phyloP scores from a whole-genome alignment of 2,797 vertebrate species.

The Fratercula arctica region DNA sequence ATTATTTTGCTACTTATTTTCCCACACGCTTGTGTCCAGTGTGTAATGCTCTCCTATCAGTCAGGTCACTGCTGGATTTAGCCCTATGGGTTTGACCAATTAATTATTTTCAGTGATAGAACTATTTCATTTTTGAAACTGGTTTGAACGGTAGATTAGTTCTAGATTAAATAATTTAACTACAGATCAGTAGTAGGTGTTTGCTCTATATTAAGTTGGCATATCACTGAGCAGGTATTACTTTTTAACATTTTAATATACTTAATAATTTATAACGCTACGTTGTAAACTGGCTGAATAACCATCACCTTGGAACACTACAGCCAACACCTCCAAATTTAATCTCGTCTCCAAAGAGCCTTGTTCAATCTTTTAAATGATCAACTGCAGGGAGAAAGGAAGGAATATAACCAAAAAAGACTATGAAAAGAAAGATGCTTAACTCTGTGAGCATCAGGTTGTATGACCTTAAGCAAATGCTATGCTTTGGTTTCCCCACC shows the following conservation, averaged over 20 bases:
- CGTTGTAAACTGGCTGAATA: slow-evolving; percentile 59
- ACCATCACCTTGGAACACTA: slow-evolving; percentile 46
- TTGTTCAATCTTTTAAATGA: slow-evolving; percentile 29
- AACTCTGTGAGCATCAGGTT: background rate
- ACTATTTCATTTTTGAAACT: slow-evolving; percentile 56
- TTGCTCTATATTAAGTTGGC: slow-evolving; percentile 63
- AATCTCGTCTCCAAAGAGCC: slow-evolving; percentile 45
- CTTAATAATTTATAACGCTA: slow-evolving; percentile 74
- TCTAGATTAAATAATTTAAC: slow-evolving; percentile 74
- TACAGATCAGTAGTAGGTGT: slow-evolving; percentile 65
- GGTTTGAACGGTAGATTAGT: slow-evolving; percentile 64
- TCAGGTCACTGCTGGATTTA: slow-evolving; percentile 49
- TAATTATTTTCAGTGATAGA: slow-evolving; percentile 65
- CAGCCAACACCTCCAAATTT: slow-evolving; percentile 37
- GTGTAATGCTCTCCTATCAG: background rate
- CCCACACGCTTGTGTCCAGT: background rate
- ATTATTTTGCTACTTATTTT: background rate
- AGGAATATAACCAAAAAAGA: background rate
- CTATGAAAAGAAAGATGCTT: background rate
- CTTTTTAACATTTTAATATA: slow-evolving; percentile 72
- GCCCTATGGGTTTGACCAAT: slow-evolving; percentile 50
- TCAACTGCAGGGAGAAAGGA: background rate
- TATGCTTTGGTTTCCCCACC: background rate
- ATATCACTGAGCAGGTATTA: slow-evolving; percentile 63
- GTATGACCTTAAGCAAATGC: background rate